Evolutionary conservation across 2,888 invertebrate species (phyloP).

Genomic region (Chirona hameri): DNA sequence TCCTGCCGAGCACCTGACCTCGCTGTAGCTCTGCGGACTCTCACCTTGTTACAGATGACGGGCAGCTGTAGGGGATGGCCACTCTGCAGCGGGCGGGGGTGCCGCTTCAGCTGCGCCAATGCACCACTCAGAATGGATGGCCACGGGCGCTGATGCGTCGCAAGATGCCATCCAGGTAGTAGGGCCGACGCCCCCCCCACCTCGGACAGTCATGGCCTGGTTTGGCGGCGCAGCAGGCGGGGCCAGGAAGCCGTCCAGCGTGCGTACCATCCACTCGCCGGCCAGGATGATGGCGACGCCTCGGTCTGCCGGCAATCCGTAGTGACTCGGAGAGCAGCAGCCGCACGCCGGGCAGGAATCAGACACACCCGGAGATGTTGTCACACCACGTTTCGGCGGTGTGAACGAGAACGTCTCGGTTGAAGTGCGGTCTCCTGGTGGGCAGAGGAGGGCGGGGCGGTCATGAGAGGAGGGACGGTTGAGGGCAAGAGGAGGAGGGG

Average conservation of each 20-base stretch:
- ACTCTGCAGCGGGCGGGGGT: conserved; percentile 68
- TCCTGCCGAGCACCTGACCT: conserved; percentile 41
- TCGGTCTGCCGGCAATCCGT: conserved; percentile 64
- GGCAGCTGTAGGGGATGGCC: conserved; percentile 51
- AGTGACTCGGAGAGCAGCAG: conserved; percentile 69
- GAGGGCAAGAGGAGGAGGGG: too few relatives aligned
- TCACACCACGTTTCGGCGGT: conserved; percentile 81
- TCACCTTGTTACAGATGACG: neutral
- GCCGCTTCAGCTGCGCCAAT: conserved; percentile 65
- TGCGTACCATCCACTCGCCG: conserved; percentile 77
- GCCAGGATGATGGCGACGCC: conserved; percentile 73
- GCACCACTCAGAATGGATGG: conserved; percentile 66
- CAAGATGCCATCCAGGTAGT: conserved; percentile 76
- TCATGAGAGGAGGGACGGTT: too few relatives aligned
- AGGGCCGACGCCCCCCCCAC: conserved; percentile 76
- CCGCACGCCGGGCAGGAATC: conserved; percentile 70
- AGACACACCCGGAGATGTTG: conserved; percentile 75
- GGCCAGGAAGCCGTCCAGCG: conserved; percentile 81
- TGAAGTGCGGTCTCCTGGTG: conserved; percentile 63
- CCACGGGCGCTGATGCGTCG: conserved; percentile 66
- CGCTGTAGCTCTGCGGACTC: conserved; percentile 54
- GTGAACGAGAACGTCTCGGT: conserved; percentile 56
- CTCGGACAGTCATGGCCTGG: conserved; percentile 70
- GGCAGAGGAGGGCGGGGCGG: neutral
- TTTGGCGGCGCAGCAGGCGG: conserved; percentile 70